These are phyloP conservation scores for Geophilus truncorum DNA, from an alignment of 2,888 invertebrate genomes.

Conservation along the genomic window DNA sequence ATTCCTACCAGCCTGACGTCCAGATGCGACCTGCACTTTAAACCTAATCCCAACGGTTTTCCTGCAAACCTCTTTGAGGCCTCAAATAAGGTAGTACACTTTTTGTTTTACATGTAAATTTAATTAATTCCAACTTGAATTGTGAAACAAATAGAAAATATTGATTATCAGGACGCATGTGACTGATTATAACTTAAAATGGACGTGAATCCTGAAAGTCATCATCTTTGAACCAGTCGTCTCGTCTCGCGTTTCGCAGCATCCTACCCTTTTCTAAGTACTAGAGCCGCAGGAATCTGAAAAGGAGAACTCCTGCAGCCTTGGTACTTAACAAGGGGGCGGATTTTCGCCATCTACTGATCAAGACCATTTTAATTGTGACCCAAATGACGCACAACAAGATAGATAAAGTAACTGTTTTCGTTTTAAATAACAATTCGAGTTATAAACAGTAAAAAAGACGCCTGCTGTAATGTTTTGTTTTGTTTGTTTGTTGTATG, in stretches of 20 bases:
- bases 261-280: constrained; percentile 78
- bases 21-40: not conserved
- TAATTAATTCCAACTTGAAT: too few relatives aligned
- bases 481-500: not conserved
- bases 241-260: not conserved
- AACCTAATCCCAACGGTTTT: not conserved
- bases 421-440: not conserved
- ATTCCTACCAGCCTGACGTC: constrained; percentile 16
- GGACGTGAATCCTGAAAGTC: too few relatives aligned
- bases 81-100: not conserved
- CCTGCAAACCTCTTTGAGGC: not conserved
- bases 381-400: not conserved
- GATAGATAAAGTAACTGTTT: not conserved
- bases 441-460: not conserved
- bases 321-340: constrained; percentile 81
- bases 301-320: constrained; percentile 71
- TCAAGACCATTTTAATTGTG: not conserved
- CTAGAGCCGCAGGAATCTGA: constrained; percentile 86
- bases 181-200: not conserved
- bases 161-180: not conserved
- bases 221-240: not conserved
- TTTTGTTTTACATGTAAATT: not conserved
- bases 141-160: not conserved
- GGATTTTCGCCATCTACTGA: constrained; percentile 39
- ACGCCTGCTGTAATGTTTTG: not conserved